Conservation (phyloP, 2,888 invertebrate genomes). For the Antheraea assamensis region DNA sequence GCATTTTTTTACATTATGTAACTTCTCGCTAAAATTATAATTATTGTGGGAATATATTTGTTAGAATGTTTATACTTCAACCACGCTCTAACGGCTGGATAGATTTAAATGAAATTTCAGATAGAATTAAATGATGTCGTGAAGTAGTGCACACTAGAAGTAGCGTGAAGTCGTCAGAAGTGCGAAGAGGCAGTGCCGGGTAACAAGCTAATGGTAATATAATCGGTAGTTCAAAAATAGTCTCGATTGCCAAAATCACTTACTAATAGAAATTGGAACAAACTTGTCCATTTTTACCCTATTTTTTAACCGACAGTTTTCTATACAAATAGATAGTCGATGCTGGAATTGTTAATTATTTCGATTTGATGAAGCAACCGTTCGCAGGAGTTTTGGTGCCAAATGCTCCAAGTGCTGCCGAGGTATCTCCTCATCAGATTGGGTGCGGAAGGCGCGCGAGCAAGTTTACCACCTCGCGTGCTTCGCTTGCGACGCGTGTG, state of each 20-base stretch:
- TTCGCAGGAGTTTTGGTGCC: slow-evolving; percentile 94
- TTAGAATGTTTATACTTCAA: background rate
- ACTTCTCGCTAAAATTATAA: background rate
- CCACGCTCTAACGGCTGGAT: background rate
- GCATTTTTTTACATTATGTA: background rate
- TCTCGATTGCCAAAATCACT: no score
- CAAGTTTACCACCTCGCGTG: slow-evolving; percentile 99
- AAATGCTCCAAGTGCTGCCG: slow-evolving; percentile 98
- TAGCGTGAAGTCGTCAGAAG: no score
- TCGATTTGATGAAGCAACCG: slow-evolving; percentile 31
- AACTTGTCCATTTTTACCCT: background rate
- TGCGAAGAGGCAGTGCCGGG: background rate
- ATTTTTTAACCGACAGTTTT: background rate
- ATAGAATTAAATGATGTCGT: no score
- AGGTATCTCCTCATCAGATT: slow-evolving; percentile 96
- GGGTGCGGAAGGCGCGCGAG: slow-evolving; percentile 97
- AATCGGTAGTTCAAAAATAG: no score
- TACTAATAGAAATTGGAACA: background rate
- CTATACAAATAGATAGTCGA: background rate
- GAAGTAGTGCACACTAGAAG: no score
- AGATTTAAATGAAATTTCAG: no score
- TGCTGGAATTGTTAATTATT: background rate
- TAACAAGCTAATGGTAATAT: background rate
- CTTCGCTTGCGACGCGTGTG: slow-evolving; percentile 98
- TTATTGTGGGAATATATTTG: background rate